Percentiles rank a stretch among this genome's conserved stretches.
These are phyloP conservation scores for Therioaphis trifolii DNA, from an alignment of 2,888 invertebrate species.

Conservation along the genomic window DNA sequence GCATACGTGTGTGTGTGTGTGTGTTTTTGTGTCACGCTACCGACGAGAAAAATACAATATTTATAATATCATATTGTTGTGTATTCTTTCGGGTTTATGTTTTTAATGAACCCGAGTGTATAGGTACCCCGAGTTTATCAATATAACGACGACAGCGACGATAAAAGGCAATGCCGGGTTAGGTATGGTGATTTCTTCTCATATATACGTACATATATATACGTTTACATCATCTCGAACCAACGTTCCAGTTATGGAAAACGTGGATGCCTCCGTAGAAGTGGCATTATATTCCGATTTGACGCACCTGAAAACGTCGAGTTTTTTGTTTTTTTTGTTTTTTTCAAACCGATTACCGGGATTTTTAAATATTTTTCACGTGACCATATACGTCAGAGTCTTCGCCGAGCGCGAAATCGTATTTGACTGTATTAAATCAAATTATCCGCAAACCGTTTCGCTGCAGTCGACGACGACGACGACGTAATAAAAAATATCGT, in stretches of 20 bases:
- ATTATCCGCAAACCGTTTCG: not conserved
- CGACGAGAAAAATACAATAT: constrained; percentile 3
- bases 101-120: constrained; percentile 52
- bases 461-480: not conserved
- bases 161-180: constrained; percentile 7
- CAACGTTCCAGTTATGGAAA: constrained; percentile 2
- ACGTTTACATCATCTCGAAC: not conserved
- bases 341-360: not conserved
- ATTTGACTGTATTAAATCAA: no score
- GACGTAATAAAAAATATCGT: not conserved
- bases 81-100: constrained; percentile 16
- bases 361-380: not conserved
- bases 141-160: constrained; percentile 21
- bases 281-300: not conserved
- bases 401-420: not conserved
- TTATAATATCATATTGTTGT: constrained; percentile 27
- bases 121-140: not conserved
- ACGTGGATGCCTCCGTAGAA: not conserved
- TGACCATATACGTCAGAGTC: not conserved
- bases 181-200: not conserved
- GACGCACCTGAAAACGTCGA: not conserved
- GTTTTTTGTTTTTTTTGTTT: no score
- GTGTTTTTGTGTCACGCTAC: constrained; percentile 17
- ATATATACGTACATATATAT: not conserved
- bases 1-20: not conserved